Evolutionary conservation across 2,113 vertebrate genomes (phyloP).

Genomic region (Glaucidium brasilianum): DNA sequence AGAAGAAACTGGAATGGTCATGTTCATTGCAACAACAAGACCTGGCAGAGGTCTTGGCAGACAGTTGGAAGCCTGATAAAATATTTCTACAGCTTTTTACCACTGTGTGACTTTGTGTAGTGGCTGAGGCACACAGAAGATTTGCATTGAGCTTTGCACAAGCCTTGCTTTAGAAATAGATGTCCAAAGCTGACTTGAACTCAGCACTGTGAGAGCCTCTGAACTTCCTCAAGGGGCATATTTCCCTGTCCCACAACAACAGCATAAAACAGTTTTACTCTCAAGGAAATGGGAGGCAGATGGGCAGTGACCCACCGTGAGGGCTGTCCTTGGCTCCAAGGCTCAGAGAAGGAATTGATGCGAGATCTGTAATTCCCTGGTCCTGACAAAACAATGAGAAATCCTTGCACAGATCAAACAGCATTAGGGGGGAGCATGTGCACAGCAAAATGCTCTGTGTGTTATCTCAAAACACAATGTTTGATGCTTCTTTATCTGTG

Average conservation of each 20-base stretch:
- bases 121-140: not conserved
- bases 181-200: not conserved
- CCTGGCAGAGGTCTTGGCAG: not conserved
- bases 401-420: not conserved
- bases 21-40: not conserved
- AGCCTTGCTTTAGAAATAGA: not conserved
- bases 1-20: not conserved
- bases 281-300: not conserved
- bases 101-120: accelerated
- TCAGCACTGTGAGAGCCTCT: not conserved
- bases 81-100: not conserved
- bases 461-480: not conserved
- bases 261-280: not conserved
- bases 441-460: not conserved
- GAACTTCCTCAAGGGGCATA: not conserved
- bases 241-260: not conserved
- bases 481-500: not conserved
- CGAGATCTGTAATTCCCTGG: not conserved
- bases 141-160: not conserved
- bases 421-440: not conserved
- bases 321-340: not conserved
- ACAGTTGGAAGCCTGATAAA: not conserved
- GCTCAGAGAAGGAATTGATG: not conserved
- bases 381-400: not conserved
- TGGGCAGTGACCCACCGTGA: not conserved